These are phyloP conservation scores for Agonopterix alstromeriana DNA, from an alignment of 2,888 invertebrate species.

Conservation along the genomic window DNA sequence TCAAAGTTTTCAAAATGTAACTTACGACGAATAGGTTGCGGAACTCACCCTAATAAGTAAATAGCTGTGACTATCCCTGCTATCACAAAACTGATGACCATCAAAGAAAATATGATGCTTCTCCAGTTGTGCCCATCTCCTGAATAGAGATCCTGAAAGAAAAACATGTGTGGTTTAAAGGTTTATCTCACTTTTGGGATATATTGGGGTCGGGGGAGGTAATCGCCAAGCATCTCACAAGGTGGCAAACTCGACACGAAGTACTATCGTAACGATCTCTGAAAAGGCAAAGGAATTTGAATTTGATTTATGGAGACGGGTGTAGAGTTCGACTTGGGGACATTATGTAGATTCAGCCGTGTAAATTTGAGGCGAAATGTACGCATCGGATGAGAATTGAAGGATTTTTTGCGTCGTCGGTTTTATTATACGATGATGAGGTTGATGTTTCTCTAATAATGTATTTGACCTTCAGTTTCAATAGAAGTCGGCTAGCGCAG, in stretches of 20 bases:
- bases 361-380: background rate
- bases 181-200: background rate
- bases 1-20: no score
- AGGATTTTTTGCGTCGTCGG: no score
- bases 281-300: slow-evolving; percentile 21
- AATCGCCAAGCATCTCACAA: slow-evolving; percentile 2
- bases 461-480: no score
- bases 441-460: no score
- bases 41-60: slow-evolving; percentile 86
- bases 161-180: background rate
- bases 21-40: no score
- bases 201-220: slow-evolving; percentile 3
- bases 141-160: slow-evolving; percentile 84
- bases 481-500: no score
- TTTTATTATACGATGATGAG: no score
- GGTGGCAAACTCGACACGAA: slow-evolving; percentile 4
- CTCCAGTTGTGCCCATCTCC: slow-evolving; percentile 93
- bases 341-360: slow-evolving; percentile 12
- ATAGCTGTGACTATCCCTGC: slow-evolving; percentile 93
- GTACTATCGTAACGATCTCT: slow-evolving; percentile 4
- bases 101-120: slow-evolving; percentile 89
- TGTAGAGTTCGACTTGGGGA: slow-evolving; percentile 19
- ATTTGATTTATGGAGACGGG: slow-evolving; percentile 32
- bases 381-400: no score
- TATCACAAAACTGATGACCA: slow-evolving; percentile 91